Evolutionary conservation across 2,888 invertebrate genomes (phyloP), one percentile per base, ranked within the genome.

Genomic region (Philereme vetulata): DNA sequence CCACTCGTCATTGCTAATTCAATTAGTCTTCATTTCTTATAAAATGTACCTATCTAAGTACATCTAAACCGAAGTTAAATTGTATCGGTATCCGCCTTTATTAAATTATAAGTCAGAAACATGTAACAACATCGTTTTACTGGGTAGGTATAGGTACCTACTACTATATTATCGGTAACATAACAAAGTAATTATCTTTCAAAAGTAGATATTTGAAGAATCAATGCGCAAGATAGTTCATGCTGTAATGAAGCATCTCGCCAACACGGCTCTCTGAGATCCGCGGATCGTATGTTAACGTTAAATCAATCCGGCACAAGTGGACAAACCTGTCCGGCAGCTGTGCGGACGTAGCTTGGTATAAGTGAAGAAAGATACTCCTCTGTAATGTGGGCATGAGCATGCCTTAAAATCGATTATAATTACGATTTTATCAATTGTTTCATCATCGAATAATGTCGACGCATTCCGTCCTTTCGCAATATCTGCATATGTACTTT

Each of bases 261-360:
- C 73, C 75, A 80, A 80, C 79, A 80, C 75, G 74, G 77, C 80
- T 78, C 77, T 77, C 78, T 78, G 77, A 79, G 81, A 81, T 78
- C 34, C 77, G 72, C 79, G 76, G 82, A 86, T 86, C 85, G 85
- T 84, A 84, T 82, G 84, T 86, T 88, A 85, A 89, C 82, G 84
- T 88, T 90, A 86, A 89, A 91, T 92, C 90, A 91, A 90, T 91
- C 91, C 84, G 81, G 80, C 77, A 76, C 90, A 88, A 90, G 92
- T 90, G 90, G 92, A 87, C 88, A 90, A 92, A 92, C 92, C 92
- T 90, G 92, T 92, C 87, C 75, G 85, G 90, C 92, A 91, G 90
- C 92, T 70, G 69, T 90, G 90, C 82, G 79, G 81, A 81, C 85
- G 78, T 78, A 74, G 72, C 72, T 76, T 77, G 84, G 78, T 78